phyloP scores from a whole-genome alignment of 2,797 vertebrate species.

The Catharus ustulatus region DNA sequence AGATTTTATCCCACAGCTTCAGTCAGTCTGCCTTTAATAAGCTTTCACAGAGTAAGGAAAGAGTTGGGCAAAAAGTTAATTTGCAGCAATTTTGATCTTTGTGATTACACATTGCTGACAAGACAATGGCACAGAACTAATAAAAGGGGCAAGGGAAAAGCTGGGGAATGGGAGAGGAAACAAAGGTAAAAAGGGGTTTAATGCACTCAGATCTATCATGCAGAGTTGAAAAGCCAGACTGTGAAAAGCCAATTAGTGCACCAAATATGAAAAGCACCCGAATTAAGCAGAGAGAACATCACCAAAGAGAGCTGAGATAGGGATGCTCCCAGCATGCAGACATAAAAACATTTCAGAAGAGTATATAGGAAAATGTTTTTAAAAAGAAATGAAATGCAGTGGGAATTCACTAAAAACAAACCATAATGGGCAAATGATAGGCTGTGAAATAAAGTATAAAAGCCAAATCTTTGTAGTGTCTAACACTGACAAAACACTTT shows the following conservation, averaged over 20 bases:
- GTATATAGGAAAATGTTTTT: background rate
- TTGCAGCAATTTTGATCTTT: background rate
- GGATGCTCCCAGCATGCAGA: background rate
- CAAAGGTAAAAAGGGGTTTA: background rate
- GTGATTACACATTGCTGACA: background rate
- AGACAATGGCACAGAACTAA: background rate
- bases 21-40: background rate
- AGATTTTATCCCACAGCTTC: background rate
- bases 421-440: background rate
- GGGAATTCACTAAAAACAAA: conserved; percentile 2
- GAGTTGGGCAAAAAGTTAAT: background rate
- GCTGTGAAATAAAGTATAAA: background rate
- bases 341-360: background rate
- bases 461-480: background rate
- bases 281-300: conserved; percentile 8
- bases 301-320: conserved; percentile 2
- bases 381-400: background rate
- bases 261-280: background rate
- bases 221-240: conserved; percentile 10
- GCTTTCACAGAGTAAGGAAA: background rate
- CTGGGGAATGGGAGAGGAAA: background rate
- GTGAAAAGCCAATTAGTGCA: conserved; percentile 59
- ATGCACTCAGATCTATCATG: background rate
- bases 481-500: background rate
- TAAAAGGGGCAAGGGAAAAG: background rate